Percentiles rank a stretch among this genome's conserved stretches.
Conservation (phyloP, 2,113 vertebrate species). For the Nyctereutes procyonoides region DNA sequence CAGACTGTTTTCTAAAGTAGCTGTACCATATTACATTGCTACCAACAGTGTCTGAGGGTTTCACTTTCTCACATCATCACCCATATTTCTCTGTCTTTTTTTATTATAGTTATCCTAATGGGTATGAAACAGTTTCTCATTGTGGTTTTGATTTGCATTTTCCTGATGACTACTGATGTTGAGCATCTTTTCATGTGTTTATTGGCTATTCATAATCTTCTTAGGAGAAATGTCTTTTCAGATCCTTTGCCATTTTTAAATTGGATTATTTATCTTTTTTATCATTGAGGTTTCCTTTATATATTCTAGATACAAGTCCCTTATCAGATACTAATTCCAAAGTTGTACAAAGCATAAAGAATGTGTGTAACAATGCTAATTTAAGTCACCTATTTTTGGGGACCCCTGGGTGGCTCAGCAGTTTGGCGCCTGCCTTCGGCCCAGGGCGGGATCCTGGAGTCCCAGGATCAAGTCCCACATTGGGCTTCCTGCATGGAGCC, state of each 20-base stretch:
- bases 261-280: background rate
- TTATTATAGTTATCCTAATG: background rate
- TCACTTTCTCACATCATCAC: background rate
- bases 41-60: background rate
- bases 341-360: background rate
- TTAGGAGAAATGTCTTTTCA: background rate
- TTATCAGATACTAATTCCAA: background rate
- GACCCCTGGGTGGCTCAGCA: no score
- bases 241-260: background rate
- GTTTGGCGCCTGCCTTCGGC: no score
- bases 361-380: background rate
- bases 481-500: no score
- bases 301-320: background rate
- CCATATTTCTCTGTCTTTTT: background rate
- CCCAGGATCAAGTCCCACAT: no score
- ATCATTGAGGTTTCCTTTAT: background rate
- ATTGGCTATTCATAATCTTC: background rate
- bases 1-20: background rate
- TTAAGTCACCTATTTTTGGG: background rate
- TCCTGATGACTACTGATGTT: background rate
- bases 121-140: background rate
- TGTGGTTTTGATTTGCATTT: background rate
- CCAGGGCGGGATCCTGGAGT: no score
- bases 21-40: background rate
- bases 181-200: background rate